Conservation (phyloP, 2,113 vertebrate species). For the Eretmochelys imbricata region DNA sequence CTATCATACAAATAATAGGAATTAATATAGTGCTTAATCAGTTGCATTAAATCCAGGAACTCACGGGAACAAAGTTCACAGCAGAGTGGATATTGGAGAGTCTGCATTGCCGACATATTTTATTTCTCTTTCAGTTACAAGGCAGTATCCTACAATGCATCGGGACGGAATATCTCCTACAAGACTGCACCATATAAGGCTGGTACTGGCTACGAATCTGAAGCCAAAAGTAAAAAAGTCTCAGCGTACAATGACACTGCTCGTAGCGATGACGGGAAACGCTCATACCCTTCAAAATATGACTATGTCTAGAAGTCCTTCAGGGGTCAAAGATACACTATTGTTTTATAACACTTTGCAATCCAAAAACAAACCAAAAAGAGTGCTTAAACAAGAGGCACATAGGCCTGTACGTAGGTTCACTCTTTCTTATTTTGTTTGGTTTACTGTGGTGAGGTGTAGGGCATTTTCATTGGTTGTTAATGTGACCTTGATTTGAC, state of each 20-base stretch:
- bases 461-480: neutral
- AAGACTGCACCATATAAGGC: conserved; percentile 75
- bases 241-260: conserved; percentile 75
- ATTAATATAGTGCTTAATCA: neutral
- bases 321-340: neutral
- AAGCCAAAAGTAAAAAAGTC: conserved; percentile 67
- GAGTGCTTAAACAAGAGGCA: neutral
- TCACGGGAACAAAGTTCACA: neutral
- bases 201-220: conserved; percentile 73
- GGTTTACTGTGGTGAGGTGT: neutral
- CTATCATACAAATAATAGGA: neutral
- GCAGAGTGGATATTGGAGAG: fast-evolving
- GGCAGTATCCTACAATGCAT: conserved; percentile 85
- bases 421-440: conserved; percentile 26
- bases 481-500: conserved; percentile 1
- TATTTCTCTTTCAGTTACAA: conserved; percentile 82
- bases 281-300: conserved; percentile 83
- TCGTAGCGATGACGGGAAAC: conserved; percentile 81
- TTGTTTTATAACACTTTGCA: neutral
- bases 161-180: conserved; percentile 83
- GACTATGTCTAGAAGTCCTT: conserved; percentile 86
- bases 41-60: neutral
- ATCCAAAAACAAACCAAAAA: conserved; percentile 29
- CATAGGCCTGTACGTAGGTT: conserved; percentile 6
- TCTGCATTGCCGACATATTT: neutral